A percentile compares a stretch with the other conserved stretches of the same genome.
These are phyloP conservation scores for Andinoacara biseriatus DNA, from an alignment of 2,113 vertebrate genomes.

Conservation along the genomic window DNA sequence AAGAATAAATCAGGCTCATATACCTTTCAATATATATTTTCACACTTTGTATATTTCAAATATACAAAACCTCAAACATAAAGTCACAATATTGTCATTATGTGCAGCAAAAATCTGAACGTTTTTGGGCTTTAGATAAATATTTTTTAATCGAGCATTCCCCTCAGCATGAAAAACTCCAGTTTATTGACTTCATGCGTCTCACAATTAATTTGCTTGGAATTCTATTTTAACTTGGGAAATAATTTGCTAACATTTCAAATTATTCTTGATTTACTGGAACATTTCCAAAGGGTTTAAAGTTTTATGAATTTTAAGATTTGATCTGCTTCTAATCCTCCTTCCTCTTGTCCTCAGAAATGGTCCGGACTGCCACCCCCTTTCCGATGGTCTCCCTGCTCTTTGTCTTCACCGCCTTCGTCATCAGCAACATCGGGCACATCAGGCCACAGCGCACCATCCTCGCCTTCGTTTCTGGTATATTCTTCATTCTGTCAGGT, in stretches of 20 bases:
- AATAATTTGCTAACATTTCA: background rate
- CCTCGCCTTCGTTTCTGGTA: conserved; percentile 90
- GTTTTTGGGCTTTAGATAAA: background rate
- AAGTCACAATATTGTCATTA: background rate
- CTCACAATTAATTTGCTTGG: background rate
- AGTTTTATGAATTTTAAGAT: background rate
- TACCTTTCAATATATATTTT: background rate
- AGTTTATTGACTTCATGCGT: background rate
- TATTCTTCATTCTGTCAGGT: conserved; percentile 94
- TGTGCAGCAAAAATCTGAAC: fast-evolving
- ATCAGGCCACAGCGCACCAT: conserved; percentile 91
- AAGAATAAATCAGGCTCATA: background rate
- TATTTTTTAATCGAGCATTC: background rate
- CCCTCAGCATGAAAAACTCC: background rate
- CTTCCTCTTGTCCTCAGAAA: conserved; percentile 75
- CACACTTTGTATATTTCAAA: background rate
- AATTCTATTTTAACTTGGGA: background rate
- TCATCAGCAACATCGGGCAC: conserved; percentile 93
- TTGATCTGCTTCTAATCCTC: background rate
- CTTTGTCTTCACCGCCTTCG: conserved; percentile 91
- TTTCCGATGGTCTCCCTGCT: conserved; percentile 93
- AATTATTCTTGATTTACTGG: background rate
- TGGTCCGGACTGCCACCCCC: conserved; percentile 89
- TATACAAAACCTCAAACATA: background rate
- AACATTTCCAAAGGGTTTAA: background rate